Evolutionary conservation across 2,797 vertebrate species (phyloP).

Genomic region (Dipus sagitta): DNA sequence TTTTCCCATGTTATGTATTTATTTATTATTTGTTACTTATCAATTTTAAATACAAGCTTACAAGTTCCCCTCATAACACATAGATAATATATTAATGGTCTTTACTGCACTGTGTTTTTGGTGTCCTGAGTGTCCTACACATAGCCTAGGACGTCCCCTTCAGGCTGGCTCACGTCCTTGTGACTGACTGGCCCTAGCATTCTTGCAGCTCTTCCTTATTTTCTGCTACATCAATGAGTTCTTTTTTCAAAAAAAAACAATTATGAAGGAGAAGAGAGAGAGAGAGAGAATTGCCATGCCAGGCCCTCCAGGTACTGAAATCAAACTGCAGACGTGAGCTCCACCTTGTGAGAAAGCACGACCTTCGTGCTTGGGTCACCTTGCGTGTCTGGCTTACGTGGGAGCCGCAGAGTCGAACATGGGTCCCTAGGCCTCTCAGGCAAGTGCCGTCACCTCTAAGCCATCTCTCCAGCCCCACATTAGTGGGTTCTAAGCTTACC

Average conservation of each 20-base stretch:
- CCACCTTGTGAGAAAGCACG: no score
- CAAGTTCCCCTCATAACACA: not conserved
- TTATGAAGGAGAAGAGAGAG: no score
- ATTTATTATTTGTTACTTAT: slow-evolving; percentile 11
- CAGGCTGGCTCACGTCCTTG: not conserved
- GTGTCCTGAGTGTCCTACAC: not conserved
- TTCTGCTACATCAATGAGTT: not conserved
- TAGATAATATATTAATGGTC: not conserved
- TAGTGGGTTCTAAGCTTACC: not conserved
- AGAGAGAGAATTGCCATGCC: no score
- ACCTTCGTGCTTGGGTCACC: no score
- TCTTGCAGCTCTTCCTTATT: not conserved
- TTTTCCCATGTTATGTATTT: not conserved
- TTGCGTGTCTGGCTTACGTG: no score
- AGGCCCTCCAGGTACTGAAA: no score
- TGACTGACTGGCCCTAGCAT: not conserved
- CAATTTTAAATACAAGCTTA: not conserved
- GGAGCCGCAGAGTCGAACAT: no score
- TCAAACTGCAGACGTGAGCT: no score
- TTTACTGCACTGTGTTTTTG: not conserved
- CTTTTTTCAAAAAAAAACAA: no score
- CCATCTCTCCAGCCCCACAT: no score
- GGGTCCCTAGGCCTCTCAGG: no score
- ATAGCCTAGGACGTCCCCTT: not conserved
- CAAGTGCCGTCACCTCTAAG: no score